Evolutionary conservation across 1,140 invertebrate species (phyloP), one percentile per base, ranked within the genome.

Genomic region (Varroa destructor): DNA sequence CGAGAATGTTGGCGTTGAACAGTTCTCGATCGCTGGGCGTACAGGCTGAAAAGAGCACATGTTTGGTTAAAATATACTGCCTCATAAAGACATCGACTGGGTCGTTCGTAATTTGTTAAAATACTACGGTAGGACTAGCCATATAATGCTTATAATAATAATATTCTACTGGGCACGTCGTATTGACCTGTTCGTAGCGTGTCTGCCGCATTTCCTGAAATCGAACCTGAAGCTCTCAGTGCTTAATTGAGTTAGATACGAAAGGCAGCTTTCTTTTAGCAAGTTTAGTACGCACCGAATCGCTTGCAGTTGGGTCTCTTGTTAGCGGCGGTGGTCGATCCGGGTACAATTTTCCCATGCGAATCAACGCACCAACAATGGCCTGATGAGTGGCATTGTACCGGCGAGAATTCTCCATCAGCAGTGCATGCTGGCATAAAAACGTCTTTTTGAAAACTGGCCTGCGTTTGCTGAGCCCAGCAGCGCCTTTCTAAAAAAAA

Each of bases 291-390:
- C 61, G 40, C 61, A 37, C 61, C 61, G 61, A 67, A 67, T 75
- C 76, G 75, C 75, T 74, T 79, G 77, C 90, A 93, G 71, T 85
- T 85, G 1, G 88, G 89, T 75, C 84, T 83, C 54, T 82, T 80
- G 73, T 86, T 83, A 72, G 70, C 58, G 12, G 84, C 83, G 1
- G 86, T 84, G 4, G 88, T 85, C 2, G 88, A 89, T 73, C 88
- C 86, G 37, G 86, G 84, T 36, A 93, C 80, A 1, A 88, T 89
- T 74, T 85, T 85, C 12, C 91, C 91, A 74, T 86, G 84, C 1
- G 86, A 83, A 2, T 87, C 89, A 42, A 91, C 89, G 79, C 91
- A 95, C 88, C 87, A 89, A 77, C 88, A 89, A 77, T 85, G 87
- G 70, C 87, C 88, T 0, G 86, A 86, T 6, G 81, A 79, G 75